Percentiles rank a stretch among this genome's conserved stretches.
Conservation (phyloP, 2,888 invertebrate genomes). For the Deroplatys truncata region DNA sequence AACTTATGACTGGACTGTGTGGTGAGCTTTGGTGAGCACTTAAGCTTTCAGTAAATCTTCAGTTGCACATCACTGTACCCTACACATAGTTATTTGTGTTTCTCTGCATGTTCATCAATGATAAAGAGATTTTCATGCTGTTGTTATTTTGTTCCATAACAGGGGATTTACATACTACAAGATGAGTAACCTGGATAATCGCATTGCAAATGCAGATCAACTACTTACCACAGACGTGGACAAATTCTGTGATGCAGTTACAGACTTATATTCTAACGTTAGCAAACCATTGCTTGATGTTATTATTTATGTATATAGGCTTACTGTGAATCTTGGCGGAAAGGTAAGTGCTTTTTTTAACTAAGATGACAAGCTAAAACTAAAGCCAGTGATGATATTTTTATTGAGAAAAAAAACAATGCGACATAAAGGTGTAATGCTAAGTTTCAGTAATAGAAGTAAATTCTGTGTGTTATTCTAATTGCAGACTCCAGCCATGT, state of each 20-base stretch:
- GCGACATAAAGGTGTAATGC: too few species aligned
- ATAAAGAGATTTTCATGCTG: not conserved
- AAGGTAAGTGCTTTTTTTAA: constrained; percentile 49
- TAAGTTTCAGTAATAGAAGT: too few species aligned
- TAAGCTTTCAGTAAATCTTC: not conserved
- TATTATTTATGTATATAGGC: constrained; percentile 84
- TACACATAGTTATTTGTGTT: too few species aligned
- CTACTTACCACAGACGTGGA: constrained; percentile 94
- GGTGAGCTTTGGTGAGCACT: too few species aligned
- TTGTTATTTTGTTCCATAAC: constrained; percentile 32
- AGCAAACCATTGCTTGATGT: constrained; percentile 96
- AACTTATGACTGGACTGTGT: too few species aligned
- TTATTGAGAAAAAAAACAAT: not conserved
- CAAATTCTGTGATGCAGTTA: constrained; percentile 93
- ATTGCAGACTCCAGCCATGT: constrained; percentile 77
- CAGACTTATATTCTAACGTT: constrained; percentile 93
- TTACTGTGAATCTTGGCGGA: constrained; percentile 81
- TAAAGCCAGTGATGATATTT: not conserved
- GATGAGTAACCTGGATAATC: constrained; percentile 90
- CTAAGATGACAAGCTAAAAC: not conserved
- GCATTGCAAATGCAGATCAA: constrained; percentile 95
- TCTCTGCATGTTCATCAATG: not conserved
- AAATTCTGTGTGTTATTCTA: constrained; percentile 2
- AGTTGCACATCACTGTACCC: not conserved
- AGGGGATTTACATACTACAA: constrained; percentile 95